These are phyloP conservation scores for Formica aserva DNA, from an alignment of 2,888 invertebrate genomes.

Conservation along the genomic window DNA sequence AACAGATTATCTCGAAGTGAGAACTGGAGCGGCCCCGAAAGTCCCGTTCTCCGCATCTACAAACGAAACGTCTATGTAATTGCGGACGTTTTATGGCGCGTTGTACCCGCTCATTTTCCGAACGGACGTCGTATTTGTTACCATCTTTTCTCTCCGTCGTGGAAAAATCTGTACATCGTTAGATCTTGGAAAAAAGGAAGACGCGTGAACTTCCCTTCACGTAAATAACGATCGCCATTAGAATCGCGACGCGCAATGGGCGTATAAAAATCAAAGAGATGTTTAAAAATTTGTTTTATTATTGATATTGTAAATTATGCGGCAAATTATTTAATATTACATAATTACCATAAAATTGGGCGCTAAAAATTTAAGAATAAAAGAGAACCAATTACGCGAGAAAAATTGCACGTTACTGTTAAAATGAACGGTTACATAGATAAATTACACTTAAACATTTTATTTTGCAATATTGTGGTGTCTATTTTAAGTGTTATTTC, in stretches of 20 bases:
- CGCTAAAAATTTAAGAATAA: neutral
- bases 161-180: conserved; percentile 4
- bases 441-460: neutral
- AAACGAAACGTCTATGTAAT: conserved; percentile 25
- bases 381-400: neutral
- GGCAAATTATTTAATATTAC: neutral
- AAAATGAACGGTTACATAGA: neutral
- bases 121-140: conserved; percentile 1
- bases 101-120: conserved; percentile 10
- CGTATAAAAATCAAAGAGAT: neutral
- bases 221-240: neutral
- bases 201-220: neutral
- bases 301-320: neutral
- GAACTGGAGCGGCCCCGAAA: conserved; percentile 74
- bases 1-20: conserved; percentile 70
- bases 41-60: conserved; percentile 62
- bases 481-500: too few relatives aligned
- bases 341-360: neutral
- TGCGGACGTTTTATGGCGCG: conserved; percentile 11
- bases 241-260: neutral
- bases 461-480: neutral
- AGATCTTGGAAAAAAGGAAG: neutral
- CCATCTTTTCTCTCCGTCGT: neutral
- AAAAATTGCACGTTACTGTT: neutral
- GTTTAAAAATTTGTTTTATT: neutral